These are phyloP conservation scores for Sthenelais limicola DNA, from an alignment of 2,888 invertebrate species.

Conservation along the genomic window DNA sequence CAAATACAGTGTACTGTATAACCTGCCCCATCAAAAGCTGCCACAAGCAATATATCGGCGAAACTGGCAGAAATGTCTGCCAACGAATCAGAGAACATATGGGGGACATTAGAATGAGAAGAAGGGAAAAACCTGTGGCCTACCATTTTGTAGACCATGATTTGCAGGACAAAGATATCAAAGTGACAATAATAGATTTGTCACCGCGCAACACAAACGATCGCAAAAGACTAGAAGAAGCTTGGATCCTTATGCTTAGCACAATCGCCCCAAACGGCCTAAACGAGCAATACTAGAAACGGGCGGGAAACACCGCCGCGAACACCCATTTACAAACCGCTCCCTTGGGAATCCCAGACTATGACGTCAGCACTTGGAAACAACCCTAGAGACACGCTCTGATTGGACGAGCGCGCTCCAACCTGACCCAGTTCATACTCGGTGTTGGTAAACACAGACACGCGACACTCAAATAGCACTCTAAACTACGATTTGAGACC, in stretches of 20 bases:
- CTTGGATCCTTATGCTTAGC: background rate
- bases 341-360: too few relatives aligned
- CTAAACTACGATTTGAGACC: too few relatives aligned
- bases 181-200: background rate
- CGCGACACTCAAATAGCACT: too few relatives aligned
- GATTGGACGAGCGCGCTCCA: too few relatives aligned
- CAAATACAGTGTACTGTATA: background rate
- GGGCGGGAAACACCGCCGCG: too few relatives aligned
- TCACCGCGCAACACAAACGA: background rate
- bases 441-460: too few relatives aligned
- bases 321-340: too few relatives aligned
- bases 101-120: background rate
- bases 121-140: background rate
- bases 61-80: background rate
- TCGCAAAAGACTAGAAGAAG: background rate
- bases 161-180: background rate
- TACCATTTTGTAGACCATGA: background rate
- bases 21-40: constrained; percentile 1
- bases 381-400: too few relatives aligned
- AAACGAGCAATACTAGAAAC: too few relatives aligned
- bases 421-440: too few relatives aligned
- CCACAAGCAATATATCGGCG: background rate
- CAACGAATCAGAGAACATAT: background rate
- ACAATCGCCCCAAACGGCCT: background rate
- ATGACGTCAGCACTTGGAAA: too few relatives aligned